Evolutionary conservation across 2,113 vertebrate genomes (phyloP), one percentile per base, ranked within the genome.

Genomic region (Myocastor coypus): DNA sequence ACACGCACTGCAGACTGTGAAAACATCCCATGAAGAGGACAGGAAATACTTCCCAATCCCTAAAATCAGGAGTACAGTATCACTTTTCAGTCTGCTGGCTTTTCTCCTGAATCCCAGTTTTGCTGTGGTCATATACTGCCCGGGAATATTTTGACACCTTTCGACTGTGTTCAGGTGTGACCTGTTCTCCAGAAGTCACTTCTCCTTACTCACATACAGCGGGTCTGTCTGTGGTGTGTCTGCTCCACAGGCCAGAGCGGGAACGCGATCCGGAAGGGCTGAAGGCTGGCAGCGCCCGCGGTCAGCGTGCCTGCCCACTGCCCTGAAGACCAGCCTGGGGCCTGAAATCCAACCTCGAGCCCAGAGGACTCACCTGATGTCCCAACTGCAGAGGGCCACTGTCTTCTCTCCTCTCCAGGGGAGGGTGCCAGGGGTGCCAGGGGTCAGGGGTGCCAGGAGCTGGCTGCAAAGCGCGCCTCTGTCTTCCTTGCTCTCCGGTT

Each of bases 141-240:
- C 86, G 63, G 86, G 63, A 92, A 64, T 96, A 93, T 92, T 80
- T 94, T 92, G 81, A 92, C 24, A 94, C 32, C n/a, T 81, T 93
- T 92, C 57, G 89, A 64, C 22, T 75, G 83, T n/a, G n/a, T 28
- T 89, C n/a, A 73, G 73, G 68, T 17, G 68, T 88, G 34, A 64
- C 22, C 37, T 83, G 64, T 59, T 93, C 90, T 50, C 85, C 34
- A 71, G 30, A 34, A 46, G 42, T 71, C n/a, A 28, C 57, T 71
- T 89, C 87, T 34, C 92, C 37, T 93, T 32, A 46, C 26, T 14
- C 71, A 55, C 10, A 32, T 63, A 91, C 77, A 57, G 55, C 28
- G 63, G 19, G 19, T 80, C 46, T 52, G 32, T 86, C 32, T 68
- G 13, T 66, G 61, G 57, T 46, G 20, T 40, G 28, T 69, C 59